Conservation (phyloP, 2,888 invertebrate species). For the Leptinotarsa haldemani region DNA sequence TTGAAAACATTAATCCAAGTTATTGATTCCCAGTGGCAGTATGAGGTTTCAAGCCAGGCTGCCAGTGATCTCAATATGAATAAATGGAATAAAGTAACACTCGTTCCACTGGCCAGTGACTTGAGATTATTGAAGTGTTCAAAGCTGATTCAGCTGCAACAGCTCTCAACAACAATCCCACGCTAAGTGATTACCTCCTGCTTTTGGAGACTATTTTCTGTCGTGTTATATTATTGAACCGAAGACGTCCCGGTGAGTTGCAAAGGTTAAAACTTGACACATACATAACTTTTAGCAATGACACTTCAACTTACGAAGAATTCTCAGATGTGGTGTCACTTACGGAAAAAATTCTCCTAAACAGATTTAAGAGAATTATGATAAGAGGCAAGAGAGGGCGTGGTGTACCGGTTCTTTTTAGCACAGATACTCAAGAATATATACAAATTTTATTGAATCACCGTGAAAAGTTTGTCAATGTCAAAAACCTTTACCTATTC, state of each 20-base stretch:
- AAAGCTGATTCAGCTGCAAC: conserved; percentile 29
- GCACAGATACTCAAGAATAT: conserved; percentile 35
- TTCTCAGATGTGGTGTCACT: conserved; percentile 30
- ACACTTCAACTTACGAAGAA: conserved; percentile 38
- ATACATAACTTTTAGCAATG: conserved; percentile 21
- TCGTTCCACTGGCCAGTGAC: conserved; percentile 20
- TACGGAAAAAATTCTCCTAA: conserved; percentile 35
- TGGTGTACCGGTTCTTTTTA: conserved; percentile 50
- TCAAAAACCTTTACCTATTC: conserved; percentile 23
- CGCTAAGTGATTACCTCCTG: conserved; percentile 30
- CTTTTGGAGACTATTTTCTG: conserved; percentile 49
- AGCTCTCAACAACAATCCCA: conserved; percentile 24
- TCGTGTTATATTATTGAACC: conserved; percentile 48
- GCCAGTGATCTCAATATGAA: conserved; percentile 38
- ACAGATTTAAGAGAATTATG: conserved; percentile 30
- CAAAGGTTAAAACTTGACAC: conserved; percentile 39
- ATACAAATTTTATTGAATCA: conserved; percentile 24
- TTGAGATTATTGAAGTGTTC: conserved; percentile 33
- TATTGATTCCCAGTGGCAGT: conserved; percentile 40
- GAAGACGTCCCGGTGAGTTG: conserved; percentile 49
- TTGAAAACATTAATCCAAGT: conserved; percentile 48
- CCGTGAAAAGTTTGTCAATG: conserved; percentile 20
- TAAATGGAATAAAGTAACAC: no score
- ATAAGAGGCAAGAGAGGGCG: conserved; percentile 19
- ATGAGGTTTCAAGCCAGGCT: conserved; percentile 39